Evolutionary conservation across 2,888 invertebrate genomes (phyloP).

Genomic region (Tipula confusa): DNA sequence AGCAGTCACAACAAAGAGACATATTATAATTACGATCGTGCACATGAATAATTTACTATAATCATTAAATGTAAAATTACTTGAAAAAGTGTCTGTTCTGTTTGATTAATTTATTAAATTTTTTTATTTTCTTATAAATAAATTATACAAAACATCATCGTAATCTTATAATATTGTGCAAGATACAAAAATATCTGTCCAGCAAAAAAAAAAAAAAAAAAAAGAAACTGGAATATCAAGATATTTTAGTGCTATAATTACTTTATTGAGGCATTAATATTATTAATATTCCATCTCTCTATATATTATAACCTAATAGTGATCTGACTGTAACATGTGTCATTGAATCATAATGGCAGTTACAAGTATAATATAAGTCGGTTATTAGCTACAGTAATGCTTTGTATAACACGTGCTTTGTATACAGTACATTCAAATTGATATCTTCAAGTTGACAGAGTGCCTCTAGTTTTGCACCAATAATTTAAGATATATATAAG

Average conservation of each 20-base stretch:
- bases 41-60: neutral
- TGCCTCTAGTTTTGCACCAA: too few relatives aligned
- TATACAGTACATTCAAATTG: too few relatives aligned
- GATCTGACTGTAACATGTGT: neutral
- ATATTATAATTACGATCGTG: neutral
- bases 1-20: neutral
- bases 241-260: neutral
- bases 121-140: neutral
- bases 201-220: too few relatives aligned
- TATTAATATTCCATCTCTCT: neutral
- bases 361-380: too few relatives aligned
- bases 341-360: neutral
- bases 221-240: neutral
- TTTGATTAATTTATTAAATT: constrained; percentile 3
- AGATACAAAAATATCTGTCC: neutral
- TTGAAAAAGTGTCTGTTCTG: neutral
- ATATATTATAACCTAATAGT: neutral
- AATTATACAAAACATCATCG: neutral
- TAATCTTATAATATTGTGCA: neutral
- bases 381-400: neutral
- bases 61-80: neutral
- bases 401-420: too few relatives aligned
- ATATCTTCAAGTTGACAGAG: too few relatives aligned
- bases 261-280: neutral
- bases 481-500: too few relatives aligned